Evolutionary conservation across 1,140 invertebrate genomes (phyloP), one percentile per base, ranked within the genome.

Genomic region (Bombus balteatus): DNA sequence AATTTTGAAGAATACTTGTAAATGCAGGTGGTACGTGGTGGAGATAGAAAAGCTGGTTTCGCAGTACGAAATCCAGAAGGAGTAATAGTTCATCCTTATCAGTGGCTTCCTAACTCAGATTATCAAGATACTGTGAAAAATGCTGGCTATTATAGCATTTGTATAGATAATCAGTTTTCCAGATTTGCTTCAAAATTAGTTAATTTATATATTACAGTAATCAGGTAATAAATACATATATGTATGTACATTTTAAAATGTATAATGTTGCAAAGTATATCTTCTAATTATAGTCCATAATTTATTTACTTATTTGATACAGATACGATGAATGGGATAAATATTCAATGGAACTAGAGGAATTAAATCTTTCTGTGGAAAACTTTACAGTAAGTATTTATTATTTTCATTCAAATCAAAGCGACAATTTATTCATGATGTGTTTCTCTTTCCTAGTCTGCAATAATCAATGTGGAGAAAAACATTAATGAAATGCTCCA

Each of bases 81-180:
- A 0, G 95, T 97, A 91, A 96, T 98, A 81, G 98, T 99, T 8
- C 97, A 98, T 92, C 98, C 98, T 0, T 99, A 99, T 93, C 97
- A 98, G 92, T 99, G 98, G 98, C 97, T 97, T 93, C 95, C 97
- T 3, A 97, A 96, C 87, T 97, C 98, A 1, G 98, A 98, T 93
- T 99, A 98, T 92, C 98, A 98, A 83, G 98, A 99, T 92, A 96
- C 97, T 90, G 96, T 96, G 0, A 96, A 97, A 8, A 95, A 96
- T 1, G 98, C 98, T 72, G 98, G 98, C 13, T 98, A 98, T 92
- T 99, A 99, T 92, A 97, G 97, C n/a, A 97, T 99, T 37, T 99
- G 99, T 94, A 97, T 99, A 80, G 98, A 99, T 94, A 99, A 99
- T 95, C 98, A 98, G 90, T 98, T 99, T 92, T 99, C 98, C 13